These are phyloP conservation scores for Diorhabda elongata DNA, from an alignment of 1,140 invertebrate species.

Conservation along the genomic window DNA sequence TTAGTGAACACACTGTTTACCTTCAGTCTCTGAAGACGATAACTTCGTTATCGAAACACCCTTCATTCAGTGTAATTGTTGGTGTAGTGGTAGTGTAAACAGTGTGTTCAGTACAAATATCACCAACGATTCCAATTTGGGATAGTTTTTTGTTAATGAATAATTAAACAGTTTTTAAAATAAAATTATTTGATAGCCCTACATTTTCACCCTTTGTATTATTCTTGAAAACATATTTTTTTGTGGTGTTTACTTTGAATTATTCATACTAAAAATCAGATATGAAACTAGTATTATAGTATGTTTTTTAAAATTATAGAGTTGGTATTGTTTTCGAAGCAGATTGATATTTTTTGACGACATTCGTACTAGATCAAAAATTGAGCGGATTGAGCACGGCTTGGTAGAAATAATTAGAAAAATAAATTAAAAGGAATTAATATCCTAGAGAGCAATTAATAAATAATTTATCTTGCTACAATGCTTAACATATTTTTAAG, in stretches of 20 bases:
- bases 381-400: slow-evolving; percentile 7
- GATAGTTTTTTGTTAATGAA: too few species aligned
- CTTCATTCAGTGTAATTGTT: too few species aligned
- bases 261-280: background rate
- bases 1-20: too few species aligned
- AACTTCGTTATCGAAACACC: too few species aligned
- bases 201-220: background rate
- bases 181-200: too few species aligned
- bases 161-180: too few species aligned
- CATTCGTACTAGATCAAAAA: background rate
- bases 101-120: too few species aligned
- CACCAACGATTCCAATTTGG: too few species aligned
- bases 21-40: too few species aligned
- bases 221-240: background rate
- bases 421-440: slow-evolving; percentile 16
- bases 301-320: background rate
- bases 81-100: too few species aligned
- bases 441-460: slow-evolving; percentile 11
- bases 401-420: slow-evolving; percentile 22
- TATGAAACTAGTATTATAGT: background rate
- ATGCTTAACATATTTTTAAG: slow-evolving; percentile 8
- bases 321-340: background rate
- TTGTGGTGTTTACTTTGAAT: background rate
- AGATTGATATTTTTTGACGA: slow-evolving; percentile 2
- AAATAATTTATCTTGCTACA: slow-evolving; percentile 17